phyloP scores from a whole-genome alignment of 2,888 invertebrate genomes.

The Cryptophagus acutangulus region DNA sequence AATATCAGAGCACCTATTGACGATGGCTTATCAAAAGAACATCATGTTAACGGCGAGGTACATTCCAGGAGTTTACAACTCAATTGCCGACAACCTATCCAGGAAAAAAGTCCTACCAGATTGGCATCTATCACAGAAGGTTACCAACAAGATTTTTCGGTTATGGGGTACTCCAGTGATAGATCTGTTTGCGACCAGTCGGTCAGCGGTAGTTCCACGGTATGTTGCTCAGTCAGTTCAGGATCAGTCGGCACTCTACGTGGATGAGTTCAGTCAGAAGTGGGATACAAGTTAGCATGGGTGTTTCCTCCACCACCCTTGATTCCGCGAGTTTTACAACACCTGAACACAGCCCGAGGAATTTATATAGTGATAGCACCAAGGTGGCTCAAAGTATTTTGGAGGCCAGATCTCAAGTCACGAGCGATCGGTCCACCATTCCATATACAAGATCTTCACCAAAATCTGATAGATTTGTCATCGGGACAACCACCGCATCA shows the following conservation, averaged over 20 bases:
- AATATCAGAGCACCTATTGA: background rate
- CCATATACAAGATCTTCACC: conserved; percentile 12
- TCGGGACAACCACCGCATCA: conserved; percentile 9
- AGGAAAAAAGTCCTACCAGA: conserved; percentile 13
- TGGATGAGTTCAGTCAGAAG: conserved; percentile 19
- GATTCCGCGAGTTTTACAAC: conserved; percentile 26
- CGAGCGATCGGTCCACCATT: conserved; percentile 28
- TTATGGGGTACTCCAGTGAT: conserved; percentile 18
- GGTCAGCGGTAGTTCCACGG: conserved; percentile 17
- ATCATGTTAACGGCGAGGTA: conserved; percentile 1
- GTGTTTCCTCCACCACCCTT: conserved; percentile 33
- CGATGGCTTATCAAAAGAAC: background rate
- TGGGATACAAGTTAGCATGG: conserved; percentile 21
- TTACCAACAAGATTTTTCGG: conserved; percentile 14
- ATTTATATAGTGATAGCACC: conserved; percentile 27
- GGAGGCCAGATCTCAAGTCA: conserved; percentile 30
- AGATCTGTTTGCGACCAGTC: conserved; percentile 21
- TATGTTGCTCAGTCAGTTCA: conserved; percentile 12
- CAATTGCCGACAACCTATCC: conserved; percentile 19
- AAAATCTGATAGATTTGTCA: conserved; percentile 14
- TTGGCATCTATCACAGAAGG: conserved; percentile 18
- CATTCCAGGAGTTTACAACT: conserved; percentile 20
- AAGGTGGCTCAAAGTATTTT: conserved; percentile 26
- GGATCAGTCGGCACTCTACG: conserved; percentile 14
- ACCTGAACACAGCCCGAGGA: conserved; percentile 26